These are phyloP conservation scores for Propsilocerus akamusi DNA, from an alignment of 1,140 invertebrate species.

Conservation along the genomic window DNA sequence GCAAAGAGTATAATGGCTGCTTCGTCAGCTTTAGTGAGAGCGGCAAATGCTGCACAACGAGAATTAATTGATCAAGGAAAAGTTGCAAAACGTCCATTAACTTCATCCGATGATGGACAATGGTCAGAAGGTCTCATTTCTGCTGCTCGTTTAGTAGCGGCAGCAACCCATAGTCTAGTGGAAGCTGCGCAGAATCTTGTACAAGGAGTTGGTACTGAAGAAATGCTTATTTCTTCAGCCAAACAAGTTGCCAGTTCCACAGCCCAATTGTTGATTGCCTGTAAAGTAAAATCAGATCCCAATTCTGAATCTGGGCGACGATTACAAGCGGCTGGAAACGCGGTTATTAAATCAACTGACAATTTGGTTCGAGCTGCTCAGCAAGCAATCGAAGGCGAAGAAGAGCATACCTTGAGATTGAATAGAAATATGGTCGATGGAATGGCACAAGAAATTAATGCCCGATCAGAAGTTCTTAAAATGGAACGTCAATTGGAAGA, in stretches of 20 bases:
- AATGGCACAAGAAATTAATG: constrained; percentile 83
- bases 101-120: constrained; percentile 87
- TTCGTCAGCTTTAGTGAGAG: constrained; percentile 88
- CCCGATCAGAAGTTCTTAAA: constrained; percentile 67
- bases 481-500: constrained; percentile 89
- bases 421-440: constrained; percentile 85
- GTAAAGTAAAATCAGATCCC: constrained; percentile 93
- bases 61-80: constrained; percentile 78
- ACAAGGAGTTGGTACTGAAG: constrained; percentile 85
- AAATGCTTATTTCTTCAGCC: constrained; percentile 89
- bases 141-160: constrained; percentile 86
- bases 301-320: constrained; percentile 82
- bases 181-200: constrained; percentile 95
- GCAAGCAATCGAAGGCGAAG: constrained; percentile 80
- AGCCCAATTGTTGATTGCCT: constrained; percentile 90
- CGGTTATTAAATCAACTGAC: constrained; percentile 94
- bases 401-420: constrained; percentile 74
- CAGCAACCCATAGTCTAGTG: constrained; percentile 90
- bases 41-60: constrained; percentile 86
- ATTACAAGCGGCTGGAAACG: constrained; percentile 88
- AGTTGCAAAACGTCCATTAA: constrained; percentile 57
- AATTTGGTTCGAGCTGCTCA: constrained; percentile 88
- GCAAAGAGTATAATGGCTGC: constrained; percentile 95
- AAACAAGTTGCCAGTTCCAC: constrained; percentile 96
- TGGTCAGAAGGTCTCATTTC: constrained; percentile 98